Evolutionary conservation across 2,113 vertebrate genomes (phyloP).

Genomic region (Progne subis): DNA sequence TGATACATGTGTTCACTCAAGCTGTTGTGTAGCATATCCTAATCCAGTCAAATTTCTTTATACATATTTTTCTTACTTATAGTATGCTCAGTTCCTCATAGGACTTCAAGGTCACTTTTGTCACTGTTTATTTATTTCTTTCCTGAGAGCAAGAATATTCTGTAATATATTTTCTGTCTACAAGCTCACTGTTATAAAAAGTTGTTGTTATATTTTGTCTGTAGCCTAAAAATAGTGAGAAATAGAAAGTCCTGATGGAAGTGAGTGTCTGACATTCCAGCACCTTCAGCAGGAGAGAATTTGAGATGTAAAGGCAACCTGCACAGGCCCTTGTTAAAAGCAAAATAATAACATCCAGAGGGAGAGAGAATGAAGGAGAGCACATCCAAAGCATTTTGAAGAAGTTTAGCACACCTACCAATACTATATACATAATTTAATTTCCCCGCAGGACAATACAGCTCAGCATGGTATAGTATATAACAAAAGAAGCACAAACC

Average conservation of each 20-base stretch:
- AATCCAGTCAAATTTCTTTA: neutral
- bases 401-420: neutral
- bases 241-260: constrained; percentile 12
- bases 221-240: neutral
- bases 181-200: neutral
- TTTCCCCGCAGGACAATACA: neutral
- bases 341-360: constrained; percentile 20
- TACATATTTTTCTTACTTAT: constrained; percentile 11
- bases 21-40: neutral
- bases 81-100: neutral
- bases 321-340: neutral
- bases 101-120: constrained; percentile 6
- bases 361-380: neutral
- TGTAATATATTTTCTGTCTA: constrained; percentile 16
- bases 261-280: neutral
- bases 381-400: constrained; percentile 14
- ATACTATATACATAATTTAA: constrained; percentile 28
- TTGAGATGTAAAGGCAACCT: constrained; percentile 1
- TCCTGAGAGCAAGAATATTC: neutral
- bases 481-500: neutral
- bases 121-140: neutral
- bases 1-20: neutral
- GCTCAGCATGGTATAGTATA: neutral
- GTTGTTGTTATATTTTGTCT: neutral
- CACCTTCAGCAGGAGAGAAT: constrained; percentile 11